phyloP scores from a whole-genome alignment of 2,797 vertebrate genomes.

The Aeoliscus strigatus region DNA sequence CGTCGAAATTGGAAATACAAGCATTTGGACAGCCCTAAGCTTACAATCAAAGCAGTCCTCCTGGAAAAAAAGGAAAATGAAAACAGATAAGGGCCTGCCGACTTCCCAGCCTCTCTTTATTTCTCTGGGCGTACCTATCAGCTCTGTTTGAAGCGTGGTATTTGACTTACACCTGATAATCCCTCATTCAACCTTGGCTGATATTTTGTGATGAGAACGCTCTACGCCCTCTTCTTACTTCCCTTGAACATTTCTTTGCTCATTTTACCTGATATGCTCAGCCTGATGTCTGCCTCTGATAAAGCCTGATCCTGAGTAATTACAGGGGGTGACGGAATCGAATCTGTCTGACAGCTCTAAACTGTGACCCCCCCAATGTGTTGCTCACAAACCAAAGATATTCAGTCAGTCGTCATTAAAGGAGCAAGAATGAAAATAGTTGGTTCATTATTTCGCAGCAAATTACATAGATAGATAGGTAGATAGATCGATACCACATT shows the following conservation, averaged over 20 bases:
- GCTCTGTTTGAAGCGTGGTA: conserved; percentile 46
- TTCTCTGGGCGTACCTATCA: conserved; percentile 39
- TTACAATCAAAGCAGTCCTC: conserved; percentile 46
- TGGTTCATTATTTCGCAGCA: too few species aligned
- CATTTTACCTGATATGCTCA: conserved; percentile 51
- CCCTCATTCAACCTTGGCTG: conserved; percentile 44
- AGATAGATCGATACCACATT: too few species aligned
- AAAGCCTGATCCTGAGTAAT: conserved; percentile 64
- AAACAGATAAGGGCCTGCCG: conserved; percentile 45
- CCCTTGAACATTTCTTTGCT: conserved; percentile 58
- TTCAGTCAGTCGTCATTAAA: too few species aligned
- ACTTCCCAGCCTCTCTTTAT: conserved; percentile 35
- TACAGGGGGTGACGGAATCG: conserved; percentile 64
- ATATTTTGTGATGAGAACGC: conserved; percentile 34
- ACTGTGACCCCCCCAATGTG: too few species aligned
- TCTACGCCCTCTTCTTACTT: conserved; percentile 35
- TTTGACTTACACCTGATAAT: conserved; percentile 57
- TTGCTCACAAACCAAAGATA: too few species aligned
- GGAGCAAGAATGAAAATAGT: too few species aligned
- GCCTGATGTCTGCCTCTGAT: conserved; percentile 68
- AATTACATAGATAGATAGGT: too few species aligned
- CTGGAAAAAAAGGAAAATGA: conserved; percentile 43
- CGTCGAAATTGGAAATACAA: conserved; percentile 13
- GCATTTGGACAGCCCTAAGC: conserved; percentile 29
- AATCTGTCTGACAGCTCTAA: conserved; percentile 57